Evolutionary conservation across 2,113 vertebrate genomes (phyloP).

Genomic region (Anhinga rufa): DNA sequence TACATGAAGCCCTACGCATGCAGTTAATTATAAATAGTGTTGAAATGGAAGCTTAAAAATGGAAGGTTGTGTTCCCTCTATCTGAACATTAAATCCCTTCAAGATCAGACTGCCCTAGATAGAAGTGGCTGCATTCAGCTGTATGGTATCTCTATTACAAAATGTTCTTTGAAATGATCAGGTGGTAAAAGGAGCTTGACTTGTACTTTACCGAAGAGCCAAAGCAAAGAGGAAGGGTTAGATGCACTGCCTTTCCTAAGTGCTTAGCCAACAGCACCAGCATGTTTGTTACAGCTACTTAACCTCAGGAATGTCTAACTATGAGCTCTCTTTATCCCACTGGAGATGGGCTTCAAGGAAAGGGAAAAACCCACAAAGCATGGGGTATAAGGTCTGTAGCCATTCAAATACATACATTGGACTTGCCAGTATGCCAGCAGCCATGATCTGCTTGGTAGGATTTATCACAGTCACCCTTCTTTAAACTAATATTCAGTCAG

Average conservation of each 20-base stretch:
- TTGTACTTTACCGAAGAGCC: neutral
- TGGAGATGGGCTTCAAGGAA: neutral
- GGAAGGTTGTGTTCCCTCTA: conserved; percentile 30
- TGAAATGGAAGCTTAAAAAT: conserved; percentile 44
- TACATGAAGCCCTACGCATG: neutral
- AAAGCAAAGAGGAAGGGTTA: conserved; percentile 25
- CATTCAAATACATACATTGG: rapidly evolving
- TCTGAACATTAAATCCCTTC: conserved; percentile 49
- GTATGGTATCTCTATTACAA: neutral
- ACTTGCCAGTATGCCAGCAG: neutral
- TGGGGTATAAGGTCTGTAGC: neutral
- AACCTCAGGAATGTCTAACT: neutral
- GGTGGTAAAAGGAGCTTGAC: neutral
- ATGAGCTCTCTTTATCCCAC: neutral
- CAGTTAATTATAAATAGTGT: conserved; percentile 37
- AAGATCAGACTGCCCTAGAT: conserved; percentile 49
- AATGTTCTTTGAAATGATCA: conserved; percentile 24
- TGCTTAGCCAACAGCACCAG: neutral
- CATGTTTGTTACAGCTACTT: neutral
- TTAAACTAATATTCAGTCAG: neutral
- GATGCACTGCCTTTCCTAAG: neutral
- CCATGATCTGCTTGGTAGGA: neutral
- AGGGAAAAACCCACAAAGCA: neutral
- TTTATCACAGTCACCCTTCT: neutral
- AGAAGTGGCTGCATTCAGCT: conserved; percentile 1